phyloP scores from a whole-genome alignment of 2,113 vertebrate genomes.

The Chaetodon auriga region DNA sequence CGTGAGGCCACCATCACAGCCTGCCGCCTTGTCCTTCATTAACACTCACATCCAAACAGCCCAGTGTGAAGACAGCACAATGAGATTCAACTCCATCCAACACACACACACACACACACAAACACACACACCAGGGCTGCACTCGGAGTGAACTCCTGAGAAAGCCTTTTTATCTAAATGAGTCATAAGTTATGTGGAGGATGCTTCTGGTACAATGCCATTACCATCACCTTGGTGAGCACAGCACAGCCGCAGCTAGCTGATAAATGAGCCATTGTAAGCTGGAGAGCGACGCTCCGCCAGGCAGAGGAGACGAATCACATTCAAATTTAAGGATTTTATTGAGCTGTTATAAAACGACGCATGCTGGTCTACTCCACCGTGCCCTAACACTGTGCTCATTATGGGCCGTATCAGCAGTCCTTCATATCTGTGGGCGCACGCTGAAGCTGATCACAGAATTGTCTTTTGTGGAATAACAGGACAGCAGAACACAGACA shows the following conservation, averaged over 20 bases:
- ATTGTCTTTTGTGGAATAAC: slow-evolving; percentile 36
- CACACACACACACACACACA: slow-evolving; percentile 7
- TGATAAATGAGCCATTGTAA: slow-evolving; percentile 57
- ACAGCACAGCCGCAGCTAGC: slow-evolving; percentile 12
- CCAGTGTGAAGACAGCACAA: background rate
- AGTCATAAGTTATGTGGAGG: slow-evolving; percentile 72
- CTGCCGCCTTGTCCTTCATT: slow-evolving; percentile 42
- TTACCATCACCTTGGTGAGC: slow-evolving; percentile 59
- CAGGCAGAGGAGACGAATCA: slow-evolving; percentile 24
- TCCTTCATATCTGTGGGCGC: slow-evolving; percentile 15
- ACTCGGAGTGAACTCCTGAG: slow-evolving; percentile 61
- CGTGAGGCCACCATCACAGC: slow-evolving; percentile 32
- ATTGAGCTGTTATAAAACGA: slow-evolving; percentile 48
- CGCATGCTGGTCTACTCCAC: background rate
- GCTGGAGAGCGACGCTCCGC: background rate
- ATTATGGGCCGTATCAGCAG: slow-evolving; percentile 38
- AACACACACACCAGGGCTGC: slow-evolving; percentile 32
- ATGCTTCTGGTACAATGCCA: slow-evolving; percentile 41
- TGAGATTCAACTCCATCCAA: slow-evolving; percentile 11
- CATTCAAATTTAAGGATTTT: slow-evolving; percentile 70
- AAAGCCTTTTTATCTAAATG: slow-evolving; percentile 63
- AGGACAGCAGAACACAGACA: slow-evolving; percentile 17
- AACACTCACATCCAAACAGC: slow-evolving; percentile 16
- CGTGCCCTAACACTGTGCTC: slow-evolving; percentile 29
- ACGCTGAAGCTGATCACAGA: background rate